Base-by-base conservation (phyloP, 2,797 vertebrate genomes). In the Ptychadena robeensis region DNA sequence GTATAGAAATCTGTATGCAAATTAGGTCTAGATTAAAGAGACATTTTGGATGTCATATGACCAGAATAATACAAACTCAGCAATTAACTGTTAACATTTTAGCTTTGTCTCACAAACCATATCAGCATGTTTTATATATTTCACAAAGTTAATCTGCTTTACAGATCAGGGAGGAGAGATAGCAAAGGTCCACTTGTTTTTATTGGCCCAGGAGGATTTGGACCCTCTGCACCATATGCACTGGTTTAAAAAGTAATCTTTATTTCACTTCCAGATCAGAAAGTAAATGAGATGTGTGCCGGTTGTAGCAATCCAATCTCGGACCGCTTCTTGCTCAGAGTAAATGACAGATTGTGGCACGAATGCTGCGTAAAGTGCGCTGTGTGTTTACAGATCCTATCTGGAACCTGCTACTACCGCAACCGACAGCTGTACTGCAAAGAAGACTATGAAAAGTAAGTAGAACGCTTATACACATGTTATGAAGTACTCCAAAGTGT, bases 371-470 rank as follows among this genome's bases (percentile, higher is more conserved):
- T 97, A 80, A 96, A 96, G 91, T 97, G 96, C 66, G 88, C 93
- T 0, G 94, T 93, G 80, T 97, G 96, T 87, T 88, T 95, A 87
- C 95, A 95, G 86, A 90, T 90, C 0, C 95, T 97, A 64, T 92
- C 93, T 1, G 96, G 96, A 67, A 96, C 94, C 82, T 97, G 96
- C 90, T 97, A 96, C 92, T 95, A 93, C 74, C 93, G 95, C 69
- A 94, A 97, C 90, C 93, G 95, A 27, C 94, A 94, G 87, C 94
- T 96, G 22, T 97, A 96, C 92, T 97, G 96, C 93, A 96, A 96
- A 65, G 96, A 95, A 40, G 96, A 97, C 93, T 97, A 97, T 69
- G 95, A 97, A 84, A 97, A 97, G 96, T 97, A 94, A 95, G 95
- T 69, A n/a, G 22, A 38, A 27, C 34, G 25, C 9, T 34, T 44